Percentiles rank a stretch among this genome's conserved stretches.
Conservation (phyloP, 2,113 vertebrate species). For the Azemiops feae region DNA sequence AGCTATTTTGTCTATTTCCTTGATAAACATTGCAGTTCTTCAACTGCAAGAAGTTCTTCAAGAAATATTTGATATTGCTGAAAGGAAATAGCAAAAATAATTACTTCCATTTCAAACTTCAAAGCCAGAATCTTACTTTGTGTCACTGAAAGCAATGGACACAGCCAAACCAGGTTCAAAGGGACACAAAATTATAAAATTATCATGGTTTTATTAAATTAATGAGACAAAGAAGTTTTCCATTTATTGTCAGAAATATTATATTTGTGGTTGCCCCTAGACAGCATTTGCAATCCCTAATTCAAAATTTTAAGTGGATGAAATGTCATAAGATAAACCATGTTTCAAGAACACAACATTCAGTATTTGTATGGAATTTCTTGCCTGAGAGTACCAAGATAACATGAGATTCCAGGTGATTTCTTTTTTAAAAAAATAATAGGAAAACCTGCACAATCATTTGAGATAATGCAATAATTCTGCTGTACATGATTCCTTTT, state of each 20-base stretch:
- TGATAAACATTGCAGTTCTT: neutral
- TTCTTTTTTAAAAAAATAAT: neutral
- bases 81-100: neutral
- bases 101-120: neutral
- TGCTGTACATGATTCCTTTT: neutral
- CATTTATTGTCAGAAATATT: neutral
- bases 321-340: neutral
- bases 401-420: neutral
- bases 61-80: neutral
- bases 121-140: neutral
- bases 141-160: neutral
- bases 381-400: neutral
- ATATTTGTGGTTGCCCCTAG: neutral
- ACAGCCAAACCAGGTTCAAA: neutral
- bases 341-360: neutral
- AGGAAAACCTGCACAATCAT: neutral
- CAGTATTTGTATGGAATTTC: neutral
- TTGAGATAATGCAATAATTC: neutral
- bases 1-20: conserved; percentile 3
- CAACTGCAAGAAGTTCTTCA: neutral
- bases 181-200: neutral
- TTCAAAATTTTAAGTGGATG: neutral
- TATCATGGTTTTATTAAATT: neutral
- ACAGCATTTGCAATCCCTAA: neutral
- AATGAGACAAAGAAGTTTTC: neutral